Conservation (phyloP, 35 echinoderm and acorn worm species). For the Holothuria glaberrima region DNA sequence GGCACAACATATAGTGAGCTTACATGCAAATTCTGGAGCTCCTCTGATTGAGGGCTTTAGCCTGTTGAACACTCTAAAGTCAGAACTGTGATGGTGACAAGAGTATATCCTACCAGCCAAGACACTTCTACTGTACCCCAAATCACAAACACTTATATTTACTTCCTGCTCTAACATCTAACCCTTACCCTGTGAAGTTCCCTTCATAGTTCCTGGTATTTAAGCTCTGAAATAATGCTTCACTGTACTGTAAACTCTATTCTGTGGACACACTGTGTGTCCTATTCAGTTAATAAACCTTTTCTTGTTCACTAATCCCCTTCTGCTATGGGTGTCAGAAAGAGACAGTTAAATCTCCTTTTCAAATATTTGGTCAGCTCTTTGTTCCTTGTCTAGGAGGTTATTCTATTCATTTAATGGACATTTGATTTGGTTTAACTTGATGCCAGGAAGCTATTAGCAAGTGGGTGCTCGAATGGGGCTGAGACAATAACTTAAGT, state of each 20-base stretch:
- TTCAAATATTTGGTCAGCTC: slow-evolving; percentile 25
- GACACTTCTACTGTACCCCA: no score
- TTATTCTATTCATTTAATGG: slow-evolving; percentile 12
- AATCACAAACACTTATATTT: not conserved
- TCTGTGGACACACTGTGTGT: not conserved
- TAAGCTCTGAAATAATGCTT: no score
- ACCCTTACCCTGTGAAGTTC: not conserved
- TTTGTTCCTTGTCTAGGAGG: slow-evolving; percentile 16
- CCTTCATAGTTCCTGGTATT: no score
- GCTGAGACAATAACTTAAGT: not conserved
- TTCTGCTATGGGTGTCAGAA: not conserved
- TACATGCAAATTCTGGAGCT: no score
- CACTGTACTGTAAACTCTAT: no score
- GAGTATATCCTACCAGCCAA: no score
- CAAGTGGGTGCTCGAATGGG: not conserved
- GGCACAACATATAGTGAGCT: no score
- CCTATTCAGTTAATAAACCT: not conserved
- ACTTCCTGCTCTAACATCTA: not conserved
- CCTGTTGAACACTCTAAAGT: no score
- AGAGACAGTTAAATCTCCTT: not conserved
- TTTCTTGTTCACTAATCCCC: slow-evolving; percentile 9
- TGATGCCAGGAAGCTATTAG: slow-evolving; percentile 34
- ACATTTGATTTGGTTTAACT: slow-evolving; percentile 20
- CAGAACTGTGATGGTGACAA: no score
- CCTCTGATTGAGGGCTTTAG: no score